Evolutionary conservation across 2,113 vertebrate genomes (phyloP).

Genomic region (Columbina picui): DNA sequence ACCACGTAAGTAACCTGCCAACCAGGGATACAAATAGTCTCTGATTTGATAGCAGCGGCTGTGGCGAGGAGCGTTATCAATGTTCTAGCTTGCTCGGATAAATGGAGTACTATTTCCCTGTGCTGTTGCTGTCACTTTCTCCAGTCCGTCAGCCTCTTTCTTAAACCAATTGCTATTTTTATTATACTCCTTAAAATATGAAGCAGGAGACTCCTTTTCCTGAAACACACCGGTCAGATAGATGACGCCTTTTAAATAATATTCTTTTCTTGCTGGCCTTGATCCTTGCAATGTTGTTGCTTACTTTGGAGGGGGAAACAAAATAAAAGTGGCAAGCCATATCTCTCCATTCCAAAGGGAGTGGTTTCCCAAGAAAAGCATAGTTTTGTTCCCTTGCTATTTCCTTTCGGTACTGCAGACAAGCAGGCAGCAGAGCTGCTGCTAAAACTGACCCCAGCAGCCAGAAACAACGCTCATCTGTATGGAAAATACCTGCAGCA

Average conservation of each 20-base stretch:
- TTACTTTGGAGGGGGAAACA: slow-evolving; percentile 75
- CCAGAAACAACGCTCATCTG: not conserved
- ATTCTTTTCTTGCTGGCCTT: slow-evolving; percentile 62
- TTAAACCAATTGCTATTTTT: slow-evolving; percentile 61
- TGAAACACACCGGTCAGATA: slow-evolving; percentile 53
- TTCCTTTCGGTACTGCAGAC: slow-evolving; percentile 66
- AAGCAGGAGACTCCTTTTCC: slow-evolving; percentile 67
- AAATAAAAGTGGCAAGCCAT: slow-evolving; percentile 74
- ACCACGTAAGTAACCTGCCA: slow-evolving; percentile 47
- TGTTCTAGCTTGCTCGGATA: slow-evolving; percentile 18
- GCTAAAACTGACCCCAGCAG: slow-evolving; percentile 1
- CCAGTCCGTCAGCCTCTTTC: slow-evolving; percentile 37
- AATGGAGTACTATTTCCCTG: slow-evolving; percentile 45
- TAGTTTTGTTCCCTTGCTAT: slow-evolving; percentile 71
- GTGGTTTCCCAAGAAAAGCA: slow-evolving; percentile 83
- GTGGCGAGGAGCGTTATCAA: slow-evolving; percentile 45
- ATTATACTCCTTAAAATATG: slow-evolving; percentile 57
- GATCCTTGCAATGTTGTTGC: slow-evolving; percentile 70
- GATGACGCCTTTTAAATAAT: slow-evolving; percentile 75
- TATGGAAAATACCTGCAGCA: not conserved
- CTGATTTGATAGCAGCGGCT: slow-evolving; percentile 39
- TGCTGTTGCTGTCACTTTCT: slow-evolving; percentile 23
- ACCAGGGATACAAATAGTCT: slow-evolving; percentile 38
- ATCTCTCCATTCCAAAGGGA: slow-evolving; percentile 78
- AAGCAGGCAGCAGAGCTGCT: slow-evolving; percentile 28